Base-by-base conservation (phyloP, 1,140 invertebrate genomes). In the Dendroctonus ponderosae region DNA sequence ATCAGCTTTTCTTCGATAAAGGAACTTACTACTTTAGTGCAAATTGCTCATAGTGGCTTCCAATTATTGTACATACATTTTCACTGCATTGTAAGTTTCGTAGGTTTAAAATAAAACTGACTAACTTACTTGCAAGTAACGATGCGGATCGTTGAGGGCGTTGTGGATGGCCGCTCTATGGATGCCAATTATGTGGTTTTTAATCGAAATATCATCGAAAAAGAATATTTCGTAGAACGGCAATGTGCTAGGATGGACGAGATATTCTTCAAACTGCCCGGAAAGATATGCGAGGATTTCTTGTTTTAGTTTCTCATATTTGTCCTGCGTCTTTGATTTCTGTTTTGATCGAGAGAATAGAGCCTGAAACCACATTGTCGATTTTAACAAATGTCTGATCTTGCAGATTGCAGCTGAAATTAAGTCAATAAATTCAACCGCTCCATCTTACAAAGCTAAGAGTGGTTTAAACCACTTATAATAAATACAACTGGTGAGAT, bases 101-200 rank as follows among this genome's bases (percentile, higher is more conserved):
- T n/a, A n/a, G n/a, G n/a, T n/a, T n/a, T n/a, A n/a, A n/a, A n/a
- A n/a, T n/a, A n/a, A n/a, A n/a, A n/a, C n/a, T n/a, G n/a, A n/a
- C n/a, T n/a, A 52, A 48, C 43, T 61, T 79, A 92, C 90, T 80
- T 92, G 84, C 65, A 96, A 80, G 80, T 94, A 94, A 70, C 83
- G 79, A 51, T 85, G 81, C 0, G 93, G 93, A 80, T 95, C 86
- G 71, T 85, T 88, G 0, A 96, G 82, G 2, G 90, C 91, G 14
- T 82, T 90, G 66, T 94, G 90, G n/a, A 95, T 64, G 37, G 65
- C 65, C 0, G 65, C 51, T 60, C 93, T 82, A 4, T 93, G 89
- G 2, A 89, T 84, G 0, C 92, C 92, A 57, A 91, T 85, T 8
- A 96, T 86, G 72, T 90, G 86, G 63, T 86, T 84, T 70, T 88